Conservation (phyloP, 2,888 invertebrate species). For the Dromius quadrimaculatus region DNA sequence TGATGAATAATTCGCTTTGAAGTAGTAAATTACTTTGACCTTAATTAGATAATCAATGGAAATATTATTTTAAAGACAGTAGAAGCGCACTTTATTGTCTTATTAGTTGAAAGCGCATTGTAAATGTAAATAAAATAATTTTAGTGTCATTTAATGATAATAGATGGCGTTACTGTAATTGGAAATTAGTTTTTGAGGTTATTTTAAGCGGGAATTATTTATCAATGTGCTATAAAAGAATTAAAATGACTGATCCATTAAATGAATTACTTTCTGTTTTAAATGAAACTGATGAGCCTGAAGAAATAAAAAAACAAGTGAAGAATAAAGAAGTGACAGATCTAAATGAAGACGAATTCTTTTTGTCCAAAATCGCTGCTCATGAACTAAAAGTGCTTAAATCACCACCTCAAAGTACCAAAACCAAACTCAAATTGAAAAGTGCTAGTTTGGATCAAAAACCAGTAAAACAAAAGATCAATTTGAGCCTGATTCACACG, state of each 20-base stretch:
- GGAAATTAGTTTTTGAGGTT: constrained; percentile 17
- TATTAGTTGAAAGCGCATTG: not conserved
- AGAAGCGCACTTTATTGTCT: constrained; percentile 18
- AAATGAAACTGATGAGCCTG: constrained; percentile 28
- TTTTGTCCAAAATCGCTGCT: constrained; percentile 46
- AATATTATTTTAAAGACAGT: not conserved
- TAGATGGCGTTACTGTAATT: not conserved
- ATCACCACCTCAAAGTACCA: not conserved
- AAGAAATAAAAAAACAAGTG: constrained; percentile 55
- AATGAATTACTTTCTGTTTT: constrained; percentile 60
- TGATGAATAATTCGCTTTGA: not conserved
- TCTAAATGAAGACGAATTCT: constrained; percentile 48
- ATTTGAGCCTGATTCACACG: constrained; percentile 67
- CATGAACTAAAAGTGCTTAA: constrained; percentile 30
- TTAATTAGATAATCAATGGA: constrained; percentile 1
- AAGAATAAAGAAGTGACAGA: constrained; percentile 39
- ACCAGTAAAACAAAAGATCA: too few relatives aligned
- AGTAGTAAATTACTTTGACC: constrained; percentile 18
- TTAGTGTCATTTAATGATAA: not conserved
- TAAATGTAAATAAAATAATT: not conserved
- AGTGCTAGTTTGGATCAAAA: too few relatives aligned
- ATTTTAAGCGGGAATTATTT: constrained; percentile 43
- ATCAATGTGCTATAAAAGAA: constrained; percentile 39
- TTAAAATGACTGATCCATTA: constrained; percentile 53
- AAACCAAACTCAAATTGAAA: too few relatives aligned